Evolutionary conservation across 2,888 invertebrate genomes (phyloP).

Genomic region (Zele albiditarsus): DNA sequence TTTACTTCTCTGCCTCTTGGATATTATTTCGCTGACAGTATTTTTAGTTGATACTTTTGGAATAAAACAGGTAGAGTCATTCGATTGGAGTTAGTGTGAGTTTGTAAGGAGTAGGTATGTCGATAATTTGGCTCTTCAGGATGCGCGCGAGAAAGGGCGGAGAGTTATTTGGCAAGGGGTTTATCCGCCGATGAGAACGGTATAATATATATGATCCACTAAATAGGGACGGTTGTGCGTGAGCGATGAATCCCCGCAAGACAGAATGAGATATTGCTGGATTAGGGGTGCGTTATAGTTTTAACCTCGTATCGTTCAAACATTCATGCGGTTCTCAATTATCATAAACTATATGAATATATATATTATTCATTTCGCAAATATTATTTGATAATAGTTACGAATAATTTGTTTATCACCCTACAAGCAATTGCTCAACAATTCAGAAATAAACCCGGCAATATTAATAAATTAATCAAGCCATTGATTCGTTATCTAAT

Average conservation of each 20-base stretch:
- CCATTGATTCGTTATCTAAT: neutral
- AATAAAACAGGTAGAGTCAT: slow-evolving; percentile 5
- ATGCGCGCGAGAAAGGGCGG: slow-evolving; percentile 41
- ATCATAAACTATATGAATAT: neutral
- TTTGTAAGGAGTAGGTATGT: slow-evolving; percentile 42
- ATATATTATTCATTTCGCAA: neutral
- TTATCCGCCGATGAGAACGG: slow-evolving; percentile 63
- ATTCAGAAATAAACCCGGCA: too few relatives aligned
- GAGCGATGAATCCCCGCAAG: slow-evolving; percentile 68
- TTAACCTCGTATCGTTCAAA: slow-evolving; percentile 65
- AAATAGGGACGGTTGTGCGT: slow-evolving; percentile 64
- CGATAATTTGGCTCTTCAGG: slow-evolving; percentile 50
- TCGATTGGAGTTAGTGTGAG: slow-evolving; percentile 27
- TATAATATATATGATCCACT: slow-evolving; percentile 65
- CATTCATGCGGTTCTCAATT: slow-evolving; percentile 63
- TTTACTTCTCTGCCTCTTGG: too few relatives aligned
- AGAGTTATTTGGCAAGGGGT: slow-evolving; percentile 60
- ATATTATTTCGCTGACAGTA: too few relatives aligned
- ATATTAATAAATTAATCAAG: neutral
- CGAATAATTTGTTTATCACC: neutral
- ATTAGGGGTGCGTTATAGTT: slow-evolving; percentile 69
- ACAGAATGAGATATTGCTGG: slow-evolving; percentile 68
- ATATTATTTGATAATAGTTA: neutral
- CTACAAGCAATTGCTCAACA: too few relatives aligned
- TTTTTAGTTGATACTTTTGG: neutral